phyloP scores from a whole-genome alignment of 1,140 invertebrate genomes.

The Oryctes rhinoceros region DNA sequence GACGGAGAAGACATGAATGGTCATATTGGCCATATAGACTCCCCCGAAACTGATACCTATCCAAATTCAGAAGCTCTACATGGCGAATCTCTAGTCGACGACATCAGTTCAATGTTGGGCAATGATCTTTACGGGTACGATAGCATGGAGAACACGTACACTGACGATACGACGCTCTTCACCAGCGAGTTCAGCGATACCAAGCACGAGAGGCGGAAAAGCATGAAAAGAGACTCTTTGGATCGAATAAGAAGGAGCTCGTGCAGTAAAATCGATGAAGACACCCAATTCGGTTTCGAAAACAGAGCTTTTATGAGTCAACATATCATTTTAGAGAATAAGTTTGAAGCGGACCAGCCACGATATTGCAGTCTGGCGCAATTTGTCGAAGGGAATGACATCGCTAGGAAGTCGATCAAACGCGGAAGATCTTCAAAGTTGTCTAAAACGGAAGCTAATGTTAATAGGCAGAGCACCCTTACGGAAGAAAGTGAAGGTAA shows the following conservation, averaged over 20 bases:
- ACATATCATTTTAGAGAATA: slow-evolving; percentile 65
- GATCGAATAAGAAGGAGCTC: slow-evolving; percentile 62
- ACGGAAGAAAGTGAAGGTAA: slow-evolving; percentile 52
- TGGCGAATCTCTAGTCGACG: slow-evolving; percentile 78
- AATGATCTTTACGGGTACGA: slow-evolving; percentile 72
- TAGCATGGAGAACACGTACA: slow-evolving; percentile 68
- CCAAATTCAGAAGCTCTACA: slow-evolving; percentile 73
- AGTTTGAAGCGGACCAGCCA: slow-evolving; percentile 64
- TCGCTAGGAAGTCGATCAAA: slow-evolving; percentile 78
- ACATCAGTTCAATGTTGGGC: slow-evolving; percentile 76
- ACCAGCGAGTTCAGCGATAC: slow-evolving; percentile 63
- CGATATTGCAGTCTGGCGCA: slow-evolving; percentile 78
- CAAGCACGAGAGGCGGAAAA: slow-evolving; percentile 60
- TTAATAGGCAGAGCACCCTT: slow-evolving; percentile 54
- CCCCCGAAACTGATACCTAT: slow-evolving; percentile 79
- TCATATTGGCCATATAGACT: slow-evolving; percentile 80
- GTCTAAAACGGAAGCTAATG: slow-evolving; percentile 57
- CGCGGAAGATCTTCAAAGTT: slow-evolving; percentile 49
- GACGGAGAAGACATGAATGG: slow-evolving; percentile 65
- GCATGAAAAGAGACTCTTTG: slow-evolving; percentile 57
- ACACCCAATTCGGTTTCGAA: slow-evolving; percentile 70
- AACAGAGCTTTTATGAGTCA: slow-evolving; percentile 68
- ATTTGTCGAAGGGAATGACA: slow-evolving; percentile 82
- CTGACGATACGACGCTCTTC: slow-evolving; percentile 72
- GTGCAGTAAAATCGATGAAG: slow-evolving; percentile 64